Evolutionary conservation across 2,888 invertebrate genomes (phyloP).

Genomic region (Odiellus spinosus): DNA sequence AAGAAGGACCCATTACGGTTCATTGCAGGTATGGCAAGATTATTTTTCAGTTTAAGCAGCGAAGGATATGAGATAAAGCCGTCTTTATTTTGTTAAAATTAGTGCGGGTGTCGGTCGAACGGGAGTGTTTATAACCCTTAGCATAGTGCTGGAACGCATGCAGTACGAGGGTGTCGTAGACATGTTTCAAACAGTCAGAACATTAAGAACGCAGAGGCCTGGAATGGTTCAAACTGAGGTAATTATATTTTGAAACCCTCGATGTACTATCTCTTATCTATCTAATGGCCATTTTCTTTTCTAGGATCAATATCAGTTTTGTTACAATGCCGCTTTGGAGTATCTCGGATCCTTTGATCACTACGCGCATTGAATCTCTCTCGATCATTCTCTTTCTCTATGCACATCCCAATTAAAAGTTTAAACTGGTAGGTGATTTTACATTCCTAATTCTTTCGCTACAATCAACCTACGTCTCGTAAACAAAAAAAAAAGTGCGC

Average conservation of each 20-base stretch:
- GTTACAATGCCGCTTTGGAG: slow-evolving; percentile 95
- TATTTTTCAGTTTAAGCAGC: too few relatives aligned
- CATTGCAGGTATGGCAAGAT: slow-evolving; percentile 59
- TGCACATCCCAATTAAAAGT: too few relatives aligned
- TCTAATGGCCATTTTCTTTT: too few relatives aligned
- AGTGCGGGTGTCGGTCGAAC: slow-evolving; percentile 43
- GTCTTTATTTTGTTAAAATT: background rate
- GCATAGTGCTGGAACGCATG: slow-evolving; percentile 95
- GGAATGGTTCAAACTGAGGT: slow-evolving; percentile 99
- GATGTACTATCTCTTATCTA: too few relatives aligned
- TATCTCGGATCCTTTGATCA: slow-evolving; percentile 97
- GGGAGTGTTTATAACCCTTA: slow-evolving; percentile 94
- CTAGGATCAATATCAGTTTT: slow-evolving; percentile 93
- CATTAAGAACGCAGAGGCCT: slow-evolving; percentile 90
- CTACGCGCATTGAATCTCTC: slow-evolving; percentile 35
- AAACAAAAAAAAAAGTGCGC: too few relatives aligned
- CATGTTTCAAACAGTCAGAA: slow-evolving; percentile 97
- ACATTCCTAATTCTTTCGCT: too few relatives aligned
- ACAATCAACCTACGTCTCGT: too few relatives aligned
- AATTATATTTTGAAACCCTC: background rate
- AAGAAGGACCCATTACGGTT: slow-evolving; percentile 96
- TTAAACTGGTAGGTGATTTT: too few relatives aligned
- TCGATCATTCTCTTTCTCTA: too few relatives aligned
- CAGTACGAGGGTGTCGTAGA: slow-evolving; percentile 97
- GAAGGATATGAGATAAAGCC: too few relatives aligned